Evolutionary conservation across 2,888 invertebrate species (phyloP), one percentile per base, ranked within the genome.

Genomic region (Brachyptera putata): DNA sequence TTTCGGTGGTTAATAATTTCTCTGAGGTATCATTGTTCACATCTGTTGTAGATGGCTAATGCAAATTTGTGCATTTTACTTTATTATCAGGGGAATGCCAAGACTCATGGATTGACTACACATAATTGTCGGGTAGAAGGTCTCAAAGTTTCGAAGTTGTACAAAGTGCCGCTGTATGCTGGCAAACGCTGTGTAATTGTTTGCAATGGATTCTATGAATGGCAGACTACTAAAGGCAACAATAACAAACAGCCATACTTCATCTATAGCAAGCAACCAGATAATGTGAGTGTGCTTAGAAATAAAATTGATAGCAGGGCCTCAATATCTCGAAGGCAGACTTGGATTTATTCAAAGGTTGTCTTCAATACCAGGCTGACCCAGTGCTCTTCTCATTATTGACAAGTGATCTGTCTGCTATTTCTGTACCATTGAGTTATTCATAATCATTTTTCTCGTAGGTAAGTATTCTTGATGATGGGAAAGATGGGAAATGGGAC

Each of bases 161-260:
- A 86, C 71, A 79, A 78, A 56, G 79, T 80, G 1, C 81, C 87
- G 13, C 77, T 92, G 56, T 76, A 75, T 43, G 79, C 80, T 66
- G 89, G 91, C 9, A 83, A 84, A 65, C 80, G 91, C 66, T 93
- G 93, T 76, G 80, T 90, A 5, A 78, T 92, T 22, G 70, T 91
- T 11, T 85, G 84, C 63, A 90, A 92, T 75, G 92, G 93, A 56
- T 92, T 85, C 70, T 89, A 89, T 70, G 89, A 90, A 74, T 90
- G 89, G 90, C 84, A 87, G 71, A 84, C 86, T 3, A 83, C 81
- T n/a, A 77, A 79, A 61, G 73, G 76, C 2, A 65, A 65, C 41
- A 65, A 66, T 43, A 49, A 57, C 37, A 91, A 89, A 70, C 86
- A 87, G 69, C 90, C 89, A 0, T 88, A 87, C 72, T 86, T 85